These are phyloP conservation scores for Heliconius ethilla DNA, from an alignment of 2,888 invertebrate genomes.

Conservation along the genomic window DNA sequence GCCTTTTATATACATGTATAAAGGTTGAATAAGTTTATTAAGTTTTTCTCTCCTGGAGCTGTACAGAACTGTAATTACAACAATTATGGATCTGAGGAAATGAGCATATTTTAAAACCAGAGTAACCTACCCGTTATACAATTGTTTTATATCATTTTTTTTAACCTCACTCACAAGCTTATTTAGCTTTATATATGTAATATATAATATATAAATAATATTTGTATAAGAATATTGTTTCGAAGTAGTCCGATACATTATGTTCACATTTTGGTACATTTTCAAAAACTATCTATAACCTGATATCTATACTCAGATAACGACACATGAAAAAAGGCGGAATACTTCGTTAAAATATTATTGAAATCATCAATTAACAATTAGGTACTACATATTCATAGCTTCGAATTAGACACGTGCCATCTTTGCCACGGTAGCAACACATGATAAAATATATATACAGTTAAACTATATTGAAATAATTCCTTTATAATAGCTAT, in stretches of 20 bases:
- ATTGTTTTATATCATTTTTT: no score
- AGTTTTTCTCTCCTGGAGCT: neutral
- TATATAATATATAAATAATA: no score
- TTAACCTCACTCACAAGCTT: no score
- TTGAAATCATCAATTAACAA: neutral
- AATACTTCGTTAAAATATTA: neutral
- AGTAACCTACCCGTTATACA: no score
- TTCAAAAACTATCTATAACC: no score
- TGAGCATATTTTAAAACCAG: no score
- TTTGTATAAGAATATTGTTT: no score
- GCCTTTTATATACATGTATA: neutral
- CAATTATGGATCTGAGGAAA: neutral
- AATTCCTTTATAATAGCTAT: slow-evolving; percentile 1
- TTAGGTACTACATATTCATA: neutral
- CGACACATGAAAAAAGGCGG: neutral
- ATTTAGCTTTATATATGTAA: no score
- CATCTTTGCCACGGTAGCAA: neutral
- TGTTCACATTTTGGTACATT: no score
- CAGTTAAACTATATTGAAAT: neutral
- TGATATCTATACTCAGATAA: neutral
- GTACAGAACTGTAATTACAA: no score
- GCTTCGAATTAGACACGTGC: neutral
- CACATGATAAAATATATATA: neutral
- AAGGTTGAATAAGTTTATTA: neutral
- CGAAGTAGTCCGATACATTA: no score